Conservation (phyloP, 2,888 invertebrate genomes). For the Caenorhabditis panamensis region DNA sequence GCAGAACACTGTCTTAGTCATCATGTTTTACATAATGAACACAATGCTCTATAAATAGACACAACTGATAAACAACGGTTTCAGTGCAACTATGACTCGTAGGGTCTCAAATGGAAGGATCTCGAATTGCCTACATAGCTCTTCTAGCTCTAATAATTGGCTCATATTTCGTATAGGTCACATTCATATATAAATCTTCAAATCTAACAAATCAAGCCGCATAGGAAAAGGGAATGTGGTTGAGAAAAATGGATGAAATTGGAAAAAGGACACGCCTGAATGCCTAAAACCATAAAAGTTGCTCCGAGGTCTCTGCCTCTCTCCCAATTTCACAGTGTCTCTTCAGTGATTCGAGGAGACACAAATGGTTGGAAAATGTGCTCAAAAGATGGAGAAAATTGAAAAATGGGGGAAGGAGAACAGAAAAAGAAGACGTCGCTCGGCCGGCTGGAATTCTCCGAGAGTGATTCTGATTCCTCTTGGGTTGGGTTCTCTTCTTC, state of each 20-base stretch:
- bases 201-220: not conserved
- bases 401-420: constrained; percentile 5
- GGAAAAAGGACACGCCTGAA: constrained; percentile 42
- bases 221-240: not conserved
- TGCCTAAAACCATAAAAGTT: constrained; percentile 51
- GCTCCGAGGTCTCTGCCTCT: constrained; percentile 17
- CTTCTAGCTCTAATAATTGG: too few species aligned
- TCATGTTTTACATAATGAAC: too few species aligned
- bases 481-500: too few species aligned
- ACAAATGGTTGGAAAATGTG: constrained; percentile 19
- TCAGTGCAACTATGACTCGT: too few species aligned
- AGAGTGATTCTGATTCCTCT: not conserved
- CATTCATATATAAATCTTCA: too few species aligned
- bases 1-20: too few species aligned
- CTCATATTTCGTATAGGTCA: too few species aligned
- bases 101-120: too few species aligned
- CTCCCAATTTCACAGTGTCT: constrained; percentile 5
- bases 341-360: not conserved
- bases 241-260: too few species aligned
- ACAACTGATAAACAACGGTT: not conserved
- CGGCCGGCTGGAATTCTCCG: not conserved
- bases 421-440: not conserved
- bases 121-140: too few species aligned
- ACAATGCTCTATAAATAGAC: too few species aligned
- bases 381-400: not conserved